Base-by-base conservation (phyloP, 2,797 vertebrate species). In the Capromys pilorides region DNA sequence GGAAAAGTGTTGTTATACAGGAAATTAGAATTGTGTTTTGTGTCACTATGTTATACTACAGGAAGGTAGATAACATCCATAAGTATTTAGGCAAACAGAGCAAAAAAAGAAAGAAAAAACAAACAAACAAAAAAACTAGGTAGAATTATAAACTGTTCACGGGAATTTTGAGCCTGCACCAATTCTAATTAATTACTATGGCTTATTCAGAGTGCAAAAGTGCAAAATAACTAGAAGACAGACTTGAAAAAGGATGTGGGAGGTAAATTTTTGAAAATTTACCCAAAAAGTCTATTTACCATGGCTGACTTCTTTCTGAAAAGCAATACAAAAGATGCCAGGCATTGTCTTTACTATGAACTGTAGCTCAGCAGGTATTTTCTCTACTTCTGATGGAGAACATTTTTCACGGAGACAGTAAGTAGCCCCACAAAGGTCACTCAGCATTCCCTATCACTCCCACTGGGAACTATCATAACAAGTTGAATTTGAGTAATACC, bases 391-490 rank as follows among this genome's bases (percentile, higher is more conserved):
- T 69, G 54, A 83, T 51, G 26, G 45, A 94, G 36, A 66, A 75
- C 92, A 85, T 88, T 87, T 95, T 95, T 77, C 86, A 94, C 2
- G 0, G 69, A 96, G 54, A 96, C 82, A 88, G 13, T 31, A 94
- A 94, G 61, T 87, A 86, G 91, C 61, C 64, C 79, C 69, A n/a
- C 66, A 96, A 82, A 96, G 67, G 62, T 96, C 91, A 95, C 91
- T 33, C 54, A 83, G 85, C 61, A 94, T 90, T 93, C 71, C 92
- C 78, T 94, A 45, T 87, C 77, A 87, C 86, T 89, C 94, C 83
- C 73, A 80, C 89, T 83, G 93, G 87, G 93, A 94, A 94, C 95
- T 93, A 93, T 87, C 88, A 77, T 94, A 93, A 33, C 67, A 95
- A 95, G 83, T 90, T 86, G 85, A 89, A 92, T 93, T 45, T 90